Evolutionary conservation across 2,113 vertebrate species (phyloP), one percentile per base, ranked within the genome.

Genomic region (Tyrannus savana): DNA sequence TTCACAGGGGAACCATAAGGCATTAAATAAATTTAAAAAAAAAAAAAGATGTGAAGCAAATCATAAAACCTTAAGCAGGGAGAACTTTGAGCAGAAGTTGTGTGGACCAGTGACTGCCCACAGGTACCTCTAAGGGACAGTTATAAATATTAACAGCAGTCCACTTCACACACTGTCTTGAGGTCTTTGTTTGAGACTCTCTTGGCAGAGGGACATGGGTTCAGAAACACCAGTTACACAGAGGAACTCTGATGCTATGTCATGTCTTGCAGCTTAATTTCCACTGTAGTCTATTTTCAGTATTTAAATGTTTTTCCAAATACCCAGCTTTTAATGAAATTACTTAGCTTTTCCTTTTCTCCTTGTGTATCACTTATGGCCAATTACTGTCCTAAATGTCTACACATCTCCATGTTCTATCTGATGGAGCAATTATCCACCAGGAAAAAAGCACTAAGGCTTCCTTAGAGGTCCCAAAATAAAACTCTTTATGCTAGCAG

Each of bases 391-490:
- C 35, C 37, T 69, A 83, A 90, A 47, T 37, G 42, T 24, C 41
- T 56, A 35, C 44, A 19, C 3, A 25, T 55, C 31, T 58, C 14
- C 7, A 1, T 53, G n/a, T 77, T 90, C 78, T 17, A 67, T 79
- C 42, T 31, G 1, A 28, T n/a, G 28, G 52, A 90, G 79, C 33
- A 86, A 60, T 84, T 76, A 60, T 59, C 64, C 30, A 62, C 73
- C 50, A 80, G 71, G 67, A 59, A 85, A 41, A 90, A 93, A 39
- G 50, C 55, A 73, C 78, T 64, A 67, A 86, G 75, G 50, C 67
- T 97, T 97, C 85, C 73, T 93, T 91, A 59, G n/a, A 44, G 42
- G 11, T 73, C 86, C 56, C 91, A 81, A 92, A 72, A 94, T 91
- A 92, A 93, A 95, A 30, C 74, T 77, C n/a, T 81, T 89, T 82